Evolutionary conservation across 2,113 vertebrate species (phyloP).

Genomic region (Thryonomys swinderianus): DNA sequence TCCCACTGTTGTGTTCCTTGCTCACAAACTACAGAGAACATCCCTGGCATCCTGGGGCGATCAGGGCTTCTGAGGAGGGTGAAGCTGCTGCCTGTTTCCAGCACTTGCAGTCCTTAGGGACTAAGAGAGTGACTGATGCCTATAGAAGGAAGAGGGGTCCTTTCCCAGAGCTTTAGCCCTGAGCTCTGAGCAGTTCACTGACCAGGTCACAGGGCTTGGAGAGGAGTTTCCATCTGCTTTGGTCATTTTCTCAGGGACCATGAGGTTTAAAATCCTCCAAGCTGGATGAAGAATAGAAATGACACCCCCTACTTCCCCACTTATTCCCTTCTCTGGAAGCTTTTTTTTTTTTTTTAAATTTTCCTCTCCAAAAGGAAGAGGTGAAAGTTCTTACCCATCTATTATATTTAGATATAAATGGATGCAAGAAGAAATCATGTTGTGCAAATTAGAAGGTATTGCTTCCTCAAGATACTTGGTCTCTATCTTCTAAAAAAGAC

Average conservation of each 20-base stretch:
- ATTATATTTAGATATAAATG: not conserved
- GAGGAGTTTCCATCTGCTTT: not conserved
- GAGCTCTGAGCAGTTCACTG: not conserved
- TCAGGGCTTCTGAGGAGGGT: not conserved
- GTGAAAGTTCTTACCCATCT: not conserved
- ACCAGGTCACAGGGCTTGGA: not conserved
- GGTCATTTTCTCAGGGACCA: not conserved
- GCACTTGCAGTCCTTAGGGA: not conserved
- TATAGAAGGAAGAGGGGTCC: not conserved
- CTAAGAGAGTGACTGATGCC: not conserved
- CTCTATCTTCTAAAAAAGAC: not conserved
- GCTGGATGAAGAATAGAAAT: not conserved
- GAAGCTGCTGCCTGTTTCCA: rapidly evolving
- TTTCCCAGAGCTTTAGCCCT: not conserved
- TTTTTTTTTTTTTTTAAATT: not conserved
- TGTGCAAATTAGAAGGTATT: not conserved
- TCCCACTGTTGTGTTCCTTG: not conserved
- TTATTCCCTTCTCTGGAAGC: not conserved
- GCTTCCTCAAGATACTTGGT: not conserved
- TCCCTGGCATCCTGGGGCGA: not conserved
- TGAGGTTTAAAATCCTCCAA: not conserved
- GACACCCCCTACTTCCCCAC: not conserved
- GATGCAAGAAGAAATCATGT: not conserved
- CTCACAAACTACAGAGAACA: not conserved
- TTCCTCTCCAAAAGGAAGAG: not conserved